Percentiles rank a stretch among this genome's conserved stretches.
Evolutionary conservation across 2,888 invertebrate species (phyloP).

Genomic region (Leistus spinibarbis): DNA sequence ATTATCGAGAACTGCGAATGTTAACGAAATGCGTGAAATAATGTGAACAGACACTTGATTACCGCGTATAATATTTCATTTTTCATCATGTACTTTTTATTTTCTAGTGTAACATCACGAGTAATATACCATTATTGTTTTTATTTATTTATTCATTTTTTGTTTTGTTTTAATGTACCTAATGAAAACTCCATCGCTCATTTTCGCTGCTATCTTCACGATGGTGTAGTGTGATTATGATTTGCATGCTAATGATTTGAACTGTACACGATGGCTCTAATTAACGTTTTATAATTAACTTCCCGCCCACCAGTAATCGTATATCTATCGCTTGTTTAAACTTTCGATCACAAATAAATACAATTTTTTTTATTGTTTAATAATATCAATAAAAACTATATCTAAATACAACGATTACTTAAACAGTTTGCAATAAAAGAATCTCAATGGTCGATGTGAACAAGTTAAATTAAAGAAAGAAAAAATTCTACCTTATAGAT

Average conservation of each 20-base stretch:
- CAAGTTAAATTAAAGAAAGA: not conserved
- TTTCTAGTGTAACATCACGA: not conserved
- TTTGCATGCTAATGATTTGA: conserved; percentile 8
- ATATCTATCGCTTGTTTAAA: not conserved
- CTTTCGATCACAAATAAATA: not conserved
- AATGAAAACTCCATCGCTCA: not conserved
- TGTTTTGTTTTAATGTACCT: too few species aligned
- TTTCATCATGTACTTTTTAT: not conserved
- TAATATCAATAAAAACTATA: not conserved
- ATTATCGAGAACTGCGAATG: not conserved
- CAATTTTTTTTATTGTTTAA: not conserved
- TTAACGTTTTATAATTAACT: conserved; percentile 9
- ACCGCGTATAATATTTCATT: not conserved
- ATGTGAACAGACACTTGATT: not conserved
- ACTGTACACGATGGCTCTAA: not conserved
- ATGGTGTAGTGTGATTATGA: conserved; percentile 2
- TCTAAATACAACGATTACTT: not conserved
- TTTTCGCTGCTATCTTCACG: not conserved
- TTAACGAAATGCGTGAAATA: too few species aligned
- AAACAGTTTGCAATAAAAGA: too few species aligned
- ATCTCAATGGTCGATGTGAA: not conserved
- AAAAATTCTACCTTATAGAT: conserved; percentile 47
- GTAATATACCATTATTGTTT: conserved; percentile 2
- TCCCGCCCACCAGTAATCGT: conserved; percentile 7
- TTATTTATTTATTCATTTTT: not conserved